phyloP scores from a whole-genome alignment of 2,888 invertebrate genomes.

The Ethmia dodecea region DNA sequence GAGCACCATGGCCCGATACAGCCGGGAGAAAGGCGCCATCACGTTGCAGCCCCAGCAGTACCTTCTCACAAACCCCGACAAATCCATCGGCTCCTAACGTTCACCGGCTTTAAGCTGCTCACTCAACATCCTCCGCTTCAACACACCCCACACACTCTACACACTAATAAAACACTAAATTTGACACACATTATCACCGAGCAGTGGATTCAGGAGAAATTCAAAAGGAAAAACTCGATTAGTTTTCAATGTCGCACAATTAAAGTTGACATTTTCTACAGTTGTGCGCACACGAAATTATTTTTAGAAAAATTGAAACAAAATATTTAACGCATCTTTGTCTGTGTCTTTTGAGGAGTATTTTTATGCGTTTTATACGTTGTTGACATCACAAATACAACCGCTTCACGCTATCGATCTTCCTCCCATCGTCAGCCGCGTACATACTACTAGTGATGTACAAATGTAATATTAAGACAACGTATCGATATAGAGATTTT shows the following conservation, averaged over 20 bases:
- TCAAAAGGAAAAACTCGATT: slow-evolving; percentile 4
- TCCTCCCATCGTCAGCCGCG: slow-evolving; percentile 24
- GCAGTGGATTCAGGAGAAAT: slow-evolving; percentile 14
- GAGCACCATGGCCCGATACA: slow-evolving; percentile 69
- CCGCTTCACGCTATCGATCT: slow-evolving; percentile 45
- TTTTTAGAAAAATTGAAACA: background rate
- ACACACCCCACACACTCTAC: slow-evolving; percentile 34
- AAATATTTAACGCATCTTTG: slow-evolving; percentile 10
- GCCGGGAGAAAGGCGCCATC: slow-evolving; percentile 62
- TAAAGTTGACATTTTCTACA: slow-evolving; percentile 11
- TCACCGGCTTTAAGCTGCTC: slow-evolving; percentile 11
- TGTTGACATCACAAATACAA: slow-evolving; percentile 58
- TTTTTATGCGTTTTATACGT: slow-evolving; percentile 26
- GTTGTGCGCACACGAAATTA: slow-evolving; percentile 9
- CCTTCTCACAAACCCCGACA: slow-evolving; percentile 27
- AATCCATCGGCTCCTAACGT: slow-evolving; percentile 34
- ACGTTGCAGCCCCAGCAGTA: slow-evolving; percentile 48
- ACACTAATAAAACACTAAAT: slow-evolving; percentile 57
- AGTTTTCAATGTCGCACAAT: slow-evolving; percentile 5
- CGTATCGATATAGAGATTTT: too few relatives aligned
- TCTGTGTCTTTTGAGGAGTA: slow-evolving; percentile 16
- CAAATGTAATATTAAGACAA: too few relatives aligned
- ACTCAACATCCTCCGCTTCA: slow-evolving; percentile 14
- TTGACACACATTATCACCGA: slow-evolving; percentile 74
- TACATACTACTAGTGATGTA: slow-evolving; percentile 26